Evolutionary conservation across 2,113 vertebrate genomes (phyloP).

Genomic region (Chaetodon trifascialis): DNA sequence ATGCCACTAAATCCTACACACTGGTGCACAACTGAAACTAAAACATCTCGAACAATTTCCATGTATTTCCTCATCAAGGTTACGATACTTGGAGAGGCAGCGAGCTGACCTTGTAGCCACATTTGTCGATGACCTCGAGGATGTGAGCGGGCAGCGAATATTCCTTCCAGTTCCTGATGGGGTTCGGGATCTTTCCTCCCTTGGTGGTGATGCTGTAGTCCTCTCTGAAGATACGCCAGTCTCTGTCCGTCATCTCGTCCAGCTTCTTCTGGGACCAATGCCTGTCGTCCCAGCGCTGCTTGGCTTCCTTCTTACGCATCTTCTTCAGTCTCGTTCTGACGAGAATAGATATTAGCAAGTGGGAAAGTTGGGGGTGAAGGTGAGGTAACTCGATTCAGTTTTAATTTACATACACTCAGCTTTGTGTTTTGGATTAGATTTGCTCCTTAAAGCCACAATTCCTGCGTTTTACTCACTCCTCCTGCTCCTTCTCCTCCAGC

Average conservation of each 20-base stretch:
- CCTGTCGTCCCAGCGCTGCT: conserved; percentile 98
- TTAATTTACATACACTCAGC: background rate
- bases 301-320: conserved; percentile 97
- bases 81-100: background rate
- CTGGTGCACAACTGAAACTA: background rate
- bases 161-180: conserved; percentile 99
- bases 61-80: background rate
- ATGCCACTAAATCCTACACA: no score
- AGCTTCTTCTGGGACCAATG: conserved; percentile 99
- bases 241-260: conserved; percentile 98
- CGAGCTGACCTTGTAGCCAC: conserved; percentile 94
- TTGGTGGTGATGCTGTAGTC: conserved; percentile 99
- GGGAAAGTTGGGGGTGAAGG: background rate
- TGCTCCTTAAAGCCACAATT: background rate
- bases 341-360: background rate
- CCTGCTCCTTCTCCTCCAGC: conserved; percentile 97
- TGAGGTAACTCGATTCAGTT: background rate
- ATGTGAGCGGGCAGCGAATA: conserved; percentile 94
- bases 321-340: conserved; percentile 92
- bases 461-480: conserved; percentile 88
- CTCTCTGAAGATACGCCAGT: conserved; percentile 98
- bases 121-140: conserved; percentile 98
- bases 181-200: conserved; percentile 98
- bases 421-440: background rate
- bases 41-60: background rate